Conservation (phyloP, 1,140 invertebrate species). For the Calephelis nemesis region DNA sequence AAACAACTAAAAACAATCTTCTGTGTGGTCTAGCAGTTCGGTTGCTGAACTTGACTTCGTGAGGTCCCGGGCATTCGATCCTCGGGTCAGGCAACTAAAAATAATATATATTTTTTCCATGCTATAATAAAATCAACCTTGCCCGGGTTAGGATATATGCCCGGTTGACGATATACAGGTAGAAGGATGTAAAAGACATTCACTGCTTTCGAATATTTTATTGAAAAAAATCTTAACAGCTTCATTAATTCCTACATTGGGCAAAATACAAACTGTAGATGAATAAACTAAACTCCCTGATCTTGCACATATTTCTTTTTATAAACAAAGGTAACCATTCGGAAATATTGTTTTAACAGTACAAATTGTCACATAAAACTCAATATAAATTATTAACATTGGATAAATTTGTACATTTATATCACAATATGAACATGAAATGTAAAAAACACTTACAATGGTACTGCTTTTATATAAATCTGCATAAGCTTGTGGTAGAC, state of each 20-base stretch:
- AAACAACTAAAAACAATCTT: too few species aligned
- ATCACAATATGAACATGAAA: slow-evolving; percentile 15
- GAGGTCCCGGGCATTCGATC: too few species aligned
- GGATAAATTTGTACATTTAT: slow-evolving; percentile 19
- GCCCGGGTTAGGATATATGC: too few species aligned
- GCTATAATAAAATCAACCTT: too few species aligned
- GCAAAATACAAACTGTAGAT: slow-evolving; percentile 51
- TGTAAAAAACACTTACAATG: background rate
- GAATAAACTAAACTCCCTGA: slow-evolving; percentile 45
- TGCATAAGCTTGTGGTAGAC: too few species aligned
- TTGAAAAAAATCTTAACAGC: slow-evolving; percentile 59
- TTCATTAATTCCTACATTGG: slow-evolving; percentile 49
- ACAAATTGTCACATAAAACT: slow-evolving; percentile 2
- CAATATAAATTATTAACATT: slow-evolving; percentile 16
- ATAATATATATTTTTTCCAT: too few species aligned
- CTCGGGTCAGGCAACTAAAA: too few species aligned
- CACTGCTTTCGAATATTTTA: slow-evolving; percentile 44
- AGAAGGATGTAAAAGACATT: slow-evolving; percentile 7
- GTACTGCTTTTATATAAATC: too few species aligned
- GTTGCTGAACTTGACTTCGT: too few species aligned
- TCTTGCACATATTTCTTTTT: slow-evolving; percentile 61
- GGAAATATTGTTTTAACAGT: slow-evolving; percentile 2
- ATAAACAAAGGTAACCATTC: slow-evolving; percentile 24
- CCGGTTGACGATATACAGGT: too few species aligned
- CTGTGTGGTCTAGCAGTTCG: too few species aligned